A percentile compares a stretch with the other conserved stretches of the same genome.
Conservation (phyloP, 1,140 invertebrate species). For the Metopolophium dirhodum region DNA sequence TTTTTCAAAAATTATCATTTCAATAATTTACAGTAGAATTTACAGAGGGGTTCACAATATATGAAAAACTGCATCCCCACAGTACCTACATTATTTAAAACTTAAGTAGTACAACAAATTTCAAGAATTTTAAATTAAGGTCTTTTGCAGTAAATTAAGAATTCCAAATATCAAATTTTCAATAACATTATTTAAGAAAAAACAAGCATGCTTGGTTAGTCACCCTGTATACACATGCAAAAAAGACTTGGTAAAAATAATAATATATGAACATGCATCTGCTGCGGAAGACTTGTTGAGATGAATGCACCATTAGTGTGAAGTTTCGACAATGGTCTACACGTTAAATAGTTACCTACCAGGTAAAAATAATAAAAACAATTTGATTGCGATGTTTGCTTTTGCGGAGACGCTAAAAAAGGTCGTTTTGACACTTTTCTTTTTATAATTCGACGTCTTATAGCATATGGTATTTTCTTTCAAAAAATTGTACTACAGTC, state of each 20-base stretch:
- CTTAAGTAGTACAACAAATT: background rate
- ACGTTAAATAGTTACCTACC: background rate
- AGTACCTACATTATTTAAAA: no score
- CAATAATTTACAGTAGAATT: background rate
- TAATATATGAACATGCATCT: background rate
- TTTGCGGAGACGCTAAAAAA: background rate
- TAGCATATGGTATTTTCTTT: background rate
- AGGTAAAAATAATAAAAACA: conserved; percentile 15
- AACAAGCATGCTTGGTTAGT: background rate
- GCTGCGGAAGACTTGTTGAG: background rate
- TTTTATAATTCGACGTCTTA: background rate
- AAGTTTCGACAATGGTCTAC: background rate
- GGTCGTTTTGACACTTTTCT: background rate
- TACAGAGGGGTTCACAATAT: no score
- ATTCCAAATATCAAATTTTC: background rate
- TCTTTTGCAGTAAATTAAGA: background rate
- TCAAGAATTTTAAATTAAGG: background rate
- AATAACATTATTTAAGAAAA: background rate
- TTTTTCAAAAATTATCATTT: background rate
- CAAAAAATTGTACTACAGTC: background rate
- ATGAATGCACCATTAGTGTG: background rate
- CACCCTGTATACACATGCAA: background rate
- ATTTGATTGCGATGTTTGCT: background rate
- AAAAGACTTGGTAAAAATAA: background rate
- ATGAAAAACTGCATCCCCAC: no score